Conservation (phyloP, 2,113 vertebrate species). For the Baryphthengus martii region DNA sequence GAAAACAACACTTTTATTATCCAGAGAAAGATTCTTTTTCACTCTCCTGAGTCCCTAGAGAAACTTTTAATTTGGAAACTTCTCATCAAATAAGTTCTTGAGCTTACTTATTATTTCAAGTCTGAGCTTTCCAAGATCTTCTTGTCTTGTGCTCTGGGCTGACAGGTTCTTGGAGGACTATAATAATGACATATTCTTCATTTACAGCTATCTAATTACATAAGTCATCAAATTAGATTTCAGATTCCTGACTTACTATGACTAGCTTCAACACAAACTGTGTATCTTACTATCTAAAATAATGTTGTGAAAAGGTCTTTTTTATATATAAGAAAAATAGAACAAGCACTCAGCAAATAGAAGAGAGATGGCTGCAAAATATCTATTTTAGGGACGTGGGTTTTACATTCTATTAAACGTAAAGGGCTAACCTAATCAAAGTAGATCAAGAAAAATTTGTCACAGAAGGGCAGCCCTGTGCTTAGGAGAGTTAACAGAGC, state of each 20-base stretch:
- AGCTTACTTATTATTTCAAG: not conserved
- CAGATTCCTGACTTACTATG: not conserved
- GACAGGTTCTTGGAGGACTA: not conserved
- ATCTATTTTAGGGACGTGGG: not conserved
- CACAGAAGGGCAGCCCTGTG: not conserved
- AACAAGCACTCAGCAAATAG: not conserved
- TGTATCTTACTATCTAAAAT: not conserved
- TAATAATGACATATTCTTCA: not conserved
- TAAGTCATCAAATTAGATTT: not conserved
- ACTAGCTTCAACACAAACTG: not conserved
- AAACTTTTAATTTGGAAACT: not conserved
- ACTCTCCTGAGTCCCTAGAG: not conserved
- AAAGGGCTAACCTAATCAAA: not conserved
- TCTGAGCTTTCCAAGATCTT: not conserved
- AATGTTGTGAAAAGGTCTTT: not conserved
- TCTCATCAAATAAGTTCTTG: not conserved
- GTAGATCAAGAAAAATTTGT: not conserved
- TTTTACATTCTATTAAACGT: not conserved
- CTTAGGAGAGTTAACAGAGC: not conserved
- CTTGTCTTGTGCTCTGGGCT: not conserved
- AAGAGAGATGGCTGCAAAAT: not conserved
- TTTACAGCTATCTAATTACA: not conserved
- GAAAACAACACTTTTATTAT: not conserved
- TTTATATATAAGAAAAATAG: not conserved
- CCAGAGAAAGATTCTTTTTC: not conserved